Evolutionary conservation across 2,113 vertebrate species (phyloP).

Genomic region (Rallus limicola): DNA sequence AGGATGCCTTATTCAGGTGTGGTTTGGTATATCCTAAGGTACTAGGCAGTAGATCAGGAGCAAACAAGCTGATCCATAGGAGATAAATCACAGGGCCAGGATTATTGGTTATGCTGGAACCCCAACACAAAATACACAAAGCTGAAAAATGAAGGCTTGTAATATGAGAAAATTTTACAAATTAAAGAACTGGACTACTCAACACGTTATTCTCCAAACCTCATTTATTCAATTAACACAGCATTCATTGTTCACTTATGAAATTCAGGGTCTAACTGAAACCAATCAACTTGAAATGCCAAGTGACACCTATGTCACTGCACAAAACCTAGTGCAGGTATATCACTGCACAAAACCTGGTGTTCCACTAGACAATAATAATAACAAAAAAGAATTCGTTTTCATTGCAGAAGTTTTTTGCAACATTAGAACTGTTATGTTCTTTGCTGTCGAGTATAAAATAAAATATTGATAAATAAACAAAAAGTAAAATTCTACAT

Average conservation of each 20-base stretch:
- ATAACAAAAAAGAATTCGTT: background rate
- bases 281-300: background rate
- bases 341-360: background rate
- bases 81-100: background rate
- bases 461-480: background rate
- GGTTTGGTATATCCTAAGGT: background rate
- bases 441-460: background rate
- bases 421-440: background rate
- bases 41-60: background rate
- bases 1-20: background rate
- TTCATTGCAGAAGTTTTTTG: background rate
- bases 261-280: background rate
- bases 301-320: background rate
- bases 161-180: background rate
- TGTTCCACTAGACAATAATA: background rate
- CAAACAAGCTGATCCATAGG: background rate
- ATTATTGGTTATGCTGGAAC: background rate
- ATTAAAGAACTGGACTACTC: background rate
- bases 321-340: background rate
- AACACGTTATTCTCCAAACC: background rate
- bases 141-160: background rate
- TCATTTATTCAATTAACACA: background rate
- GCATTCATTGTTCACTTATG: background rate
- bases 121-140: background rate
- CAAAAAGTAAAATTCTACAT: background rate